A percentile compares a stretch with the other conserved stretches of the same genome.
Evolutionary conservation across 2,797 vertebrate species (phyloP).

Genomic region (Microctenopoma lineatum): DNA sequence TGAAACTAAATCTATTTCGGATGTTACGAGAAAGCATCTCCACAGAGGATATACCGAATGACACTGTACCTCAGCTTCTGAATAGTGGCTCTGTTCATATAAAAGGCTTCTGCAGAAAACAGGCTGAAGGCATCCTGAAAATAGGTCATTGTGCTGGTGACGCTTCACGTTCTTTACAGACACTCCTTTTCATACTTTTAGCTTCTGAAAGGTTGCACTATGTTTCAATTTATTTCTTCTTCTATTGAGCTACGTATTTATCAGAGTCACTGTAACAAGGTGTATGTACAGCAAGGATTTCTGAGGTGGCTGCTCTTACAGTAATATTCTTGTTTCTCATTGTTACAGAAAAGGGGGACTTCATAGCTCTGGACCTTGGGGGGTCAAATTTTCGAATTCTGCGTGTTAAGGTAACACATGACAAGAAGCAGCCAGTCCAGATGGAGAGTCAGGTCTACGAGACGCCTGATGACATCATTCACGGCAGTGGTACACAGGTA

Average conservation of each 20-base stretch:
- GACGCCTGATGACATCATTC: slow-evolving; percentile 94
- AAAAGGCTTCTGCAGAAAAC: background rate
- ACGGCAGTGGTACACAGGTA: slow-evolving; percentile 93
- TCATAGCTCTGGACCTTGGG: slow-evolving; percentile 96
- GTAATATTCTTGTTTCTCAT: background rate
- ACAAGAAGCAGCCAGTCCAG: slow-evolving; percentile 94
- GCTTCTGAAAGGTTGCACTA: background rate
- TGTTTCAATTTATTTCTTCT: background rate
- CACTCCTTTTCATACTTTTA: background rate
- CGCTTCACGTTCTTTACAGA: background rate
- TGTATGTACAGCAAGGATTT: too few species aligned
- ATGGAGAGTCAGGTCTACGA: slow-evolving; percentile 96
- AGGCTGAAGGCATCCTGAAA: background rate
- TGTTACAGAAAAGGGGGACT: slow-evolving; percentile 96
- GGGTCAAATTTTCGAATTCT: slow-evolving; percentile 96
- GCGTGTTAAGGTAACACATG: slow-evolving; percentile 94
- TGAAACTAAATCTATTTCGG: background rate
- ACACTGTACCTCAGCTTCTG: slow-evolving; percentile 8
- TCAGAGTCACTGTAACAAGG: too few species aligned
- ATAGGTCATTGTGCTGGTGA: background rate
- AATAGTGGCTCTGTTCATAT: background rate
- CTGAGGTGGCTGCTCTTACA: too few species aligned
- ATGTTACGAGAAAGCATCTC: background rate
- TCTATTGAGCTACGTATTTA: too few species aligned
- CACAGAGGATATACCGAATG: background rate